Conservation (phyloP, 2,797 vertebrate species). For the Rhinatrema bivittatum region DNA sequence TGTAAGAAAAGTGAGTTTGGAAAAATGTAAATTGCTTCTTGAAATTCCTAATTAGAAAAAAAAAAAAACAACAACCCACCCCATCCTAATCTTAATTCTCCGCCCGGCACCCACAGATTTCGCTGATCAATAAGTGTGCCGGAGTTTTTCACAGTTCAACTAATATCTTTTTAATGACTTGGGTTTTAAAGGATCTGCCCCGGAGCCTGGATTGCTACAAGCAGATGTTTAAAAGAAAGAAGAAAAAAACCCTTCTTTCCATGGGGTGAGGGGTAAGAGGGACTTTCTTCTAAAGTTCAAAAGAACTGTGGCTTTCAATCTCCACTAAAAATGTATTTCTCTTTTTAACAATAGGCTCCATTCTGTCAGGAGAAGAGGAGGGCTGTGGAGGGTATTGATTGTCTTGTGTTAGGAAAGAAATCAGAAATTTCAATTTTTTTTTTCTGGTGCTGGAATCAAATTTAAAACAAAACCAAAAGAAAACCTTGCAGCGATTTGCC, state of each 20-base stretch:
- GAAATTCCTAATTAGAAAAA: no score
- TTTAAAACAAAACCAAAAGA: slow-evolving; percentile 6
- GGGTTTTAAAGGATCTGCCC: slow-evolving; percentile 53
- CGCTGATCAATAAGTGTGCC: slow-evolving; percentile 35
- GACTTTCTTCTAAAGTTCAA: slow-evolving; percentile 62
- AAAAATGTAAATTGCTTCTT: no score
- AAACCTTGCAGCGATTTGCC: no score
- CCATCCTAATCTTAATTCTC: no score
- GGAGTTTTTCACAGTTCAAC: slow-evolving; percentile 43
- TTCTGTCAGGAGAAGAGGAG: slow-evolving; percentile 34
- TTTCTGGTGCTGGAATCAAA: slow-evolving; percentile 2
- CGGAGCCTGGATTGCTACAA: slow-evolving; percentile 55
- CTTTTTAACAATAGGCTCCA: slow-evolving; percentile 46
- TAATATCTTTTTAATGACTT: slow-evolving; percentile 73
- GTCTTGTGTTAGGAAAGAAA: slow-evolving; percentile 18
- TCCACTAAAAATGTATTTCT: slow-evolving; percentile 52
- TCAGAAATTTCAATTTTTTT: slow-evolving; percentile 9
- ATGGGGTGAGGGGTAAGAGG: slow-evolving; percentile 36
- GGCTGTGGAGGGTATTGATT: slow-evolving; percentile 23
- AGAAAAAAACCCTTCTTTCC: slow-evolving; percentile 23
- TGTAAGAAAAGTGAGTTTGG: no score
- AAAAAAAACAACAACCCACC: no score
- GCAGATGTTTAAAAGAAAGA: slow-evolving; percentile 52
- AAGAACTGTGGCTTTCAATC: slow-evolving; percentile 50
- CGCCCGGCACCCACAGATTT: no score